Conservation (phyloP, 53 echinoderm and acorn worm species). For the Apostichopus leukothele region DNA sequence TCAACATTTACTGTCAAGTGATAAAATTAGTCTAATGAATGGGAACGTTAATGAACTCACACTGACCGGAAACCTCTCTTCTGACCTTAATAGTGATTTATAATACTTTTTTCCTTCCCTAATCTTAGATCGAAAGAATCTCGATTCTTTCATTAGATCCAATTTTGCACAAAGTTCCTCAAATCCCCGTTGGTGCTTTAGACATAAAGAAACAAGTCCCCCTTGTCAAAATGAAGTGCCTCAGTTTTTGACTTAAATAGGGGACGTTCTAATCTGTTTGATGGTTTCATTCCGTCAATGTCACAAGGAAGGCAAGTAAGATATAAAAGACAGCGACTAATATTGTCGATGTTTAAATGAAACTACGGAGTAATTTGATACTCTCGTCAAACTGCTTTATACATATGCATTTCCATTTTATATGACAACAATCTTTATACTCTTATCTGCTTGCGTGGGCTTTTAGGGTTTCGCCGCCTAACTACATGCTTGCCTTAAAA, state of each 20-base stretch:
- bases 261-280: neutral
- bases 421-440: no score
- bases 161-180: conserved; percentile 1
- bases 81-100: neutral
- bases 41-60: no score
- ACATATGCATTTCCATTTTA: neutral
- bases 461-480: neutral
- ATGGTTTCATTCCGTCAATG: neutral
- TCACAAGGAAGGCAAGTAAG: neutral
- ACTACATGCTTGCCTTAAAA: neutral
- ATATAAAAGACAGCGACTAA: no score
- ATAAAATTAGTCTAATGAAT: no score
- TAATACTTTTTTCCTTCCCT: no score
- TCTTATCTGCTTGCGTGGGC: neutral
- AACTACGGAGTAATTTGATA: neutral
- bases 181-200: neutral
- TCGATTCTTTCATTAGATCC: neutral
- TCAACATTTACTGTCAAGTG: no score
- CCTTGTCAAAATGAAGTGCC: neutral
- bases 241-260: neutral
- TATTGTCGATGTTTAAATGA: no score
- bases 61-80: no score
- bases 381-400: neutral
- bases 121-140: neutral
- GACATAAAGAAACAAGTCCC: neutral